Base-by-base conservation (phyloP, 2,113 vertebrate genomes). In the Burhinus oedicnemus region DNA sequence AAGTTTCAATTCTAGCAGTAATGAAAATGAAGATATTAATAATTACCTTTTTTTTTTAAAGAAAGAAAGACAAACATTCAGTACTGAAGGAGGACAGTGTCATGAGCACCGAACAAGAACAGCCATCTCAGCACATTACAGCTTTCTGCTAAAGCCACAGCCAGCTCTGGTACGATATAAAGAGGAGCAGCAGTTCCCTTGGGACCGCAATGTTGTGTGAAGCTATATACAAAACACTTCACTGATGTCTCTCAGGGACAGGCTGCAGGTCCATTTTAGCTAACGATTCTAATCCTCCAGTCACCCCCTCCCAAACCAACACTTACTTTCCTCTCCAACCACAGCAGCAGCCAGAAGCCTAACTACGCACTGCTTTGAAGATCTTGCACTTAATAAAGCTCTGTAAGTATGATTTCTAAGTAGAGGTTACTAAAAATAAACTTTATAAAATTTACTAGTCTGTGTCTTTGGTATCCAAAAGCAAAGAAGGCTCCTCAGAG, bases 141-240 rank as follows among this genome's bases (percentile, higher is more conserved):
- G 77, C 40, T 79, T 95, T 95, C 77, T 87, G 51, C 80, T 91
- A 91, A 92, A 97, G 80, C 85, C 89, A 85, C 54, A 93, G 49
- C 38, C 36, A 66, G 57, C 82, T 87, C 83, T 88, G 42, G 27
- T 47, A 84, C 7, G 38, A 93, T 74, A 36, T 34, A 87, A 93
- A 82, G 42, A 77, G 69, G 60, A 94, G 77, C 42, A 44, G 64
- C n/a, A 74, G 52, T 47, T 96, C 94, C 95, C 66, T 87, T 77
- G 62, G 64, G 86, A 91, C 71, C 55, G 6, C 62, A 72, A 4
- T 54, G 55, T 47, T 95, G 76, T 83, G 78, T 80, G 89, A 96
- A 89, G 90, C 86, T 91, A 95, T 80, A 81, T 5, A 11, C 42
- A 84, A 87, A 89, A 87, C 58, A 74, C 68, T 92, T 89, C 77